A percentile compares a stretch with the other conserved stretches of the same genome.
Evolutionary conservation across 1,140 invertebrate genomes (phyloP).

Genomic region (Augochlora pura): DNA sequence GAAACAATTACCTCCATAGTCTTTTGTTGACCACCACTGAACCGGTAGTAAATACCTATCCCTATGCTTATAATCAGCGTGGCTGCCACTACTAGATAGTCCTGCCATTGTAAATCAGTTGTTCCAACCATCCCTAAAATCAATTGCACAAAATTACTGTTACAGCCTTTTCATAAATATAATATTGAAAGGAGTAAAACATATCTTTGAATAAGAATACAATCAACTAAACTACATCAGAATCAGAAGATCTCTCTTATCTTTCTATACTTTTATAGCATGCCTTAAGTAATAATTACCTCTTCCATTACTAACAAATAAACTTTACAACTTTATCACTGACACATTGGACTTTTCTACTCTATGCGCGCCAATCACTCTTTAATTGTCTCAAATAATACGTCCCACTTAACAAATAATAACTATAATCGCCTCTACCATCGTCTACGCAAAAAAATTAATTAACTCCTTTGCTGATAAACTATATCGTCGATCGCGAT

Average conservation of each 20-base stretch:
- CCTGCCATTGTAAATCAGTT: constrained; percentile 74
- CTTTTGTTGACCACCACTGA: constrained; percentile 92
- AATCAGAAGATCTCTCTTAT: too few species aligned
- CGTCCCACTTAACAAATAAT: neutral
- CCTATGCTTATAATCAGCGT: constrained; percentile 84
- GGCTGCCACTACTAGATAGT: constrained; percentile 84
- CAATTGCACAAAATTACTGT: neutral
- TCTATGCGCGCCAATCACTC: neutral
- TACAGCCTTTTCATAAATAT: too few species aligned
- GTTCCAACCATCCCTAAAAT: constrained; percentile 43
- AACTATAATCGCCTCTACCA: too few species aligned
- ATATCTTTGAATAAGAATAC: neutral
- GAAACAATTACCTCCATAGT: constrained; percentile 85
- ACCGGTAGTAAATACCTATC: constrained; percentile 91
- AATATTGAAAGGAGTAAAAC: neutral
- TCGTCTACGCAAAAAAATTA: too few species aligned
- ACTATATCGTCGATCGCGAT: too few species aligned
- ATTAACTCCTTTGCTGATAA: neutral
- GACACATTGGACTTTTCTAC: neutral
- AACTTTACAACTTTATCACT: neutral
- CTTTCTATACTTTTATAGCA: constrained; percentile 6
- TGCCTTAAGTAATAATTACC: neutral
- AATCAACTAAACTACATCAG: too few species aligned
- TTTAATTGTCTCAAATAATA: neutral
- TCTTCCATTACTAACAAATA: too few species aligned